Conservation (phyloP, 2,888 invertebrate genomes). For the Drosophila birchii region DNA sequence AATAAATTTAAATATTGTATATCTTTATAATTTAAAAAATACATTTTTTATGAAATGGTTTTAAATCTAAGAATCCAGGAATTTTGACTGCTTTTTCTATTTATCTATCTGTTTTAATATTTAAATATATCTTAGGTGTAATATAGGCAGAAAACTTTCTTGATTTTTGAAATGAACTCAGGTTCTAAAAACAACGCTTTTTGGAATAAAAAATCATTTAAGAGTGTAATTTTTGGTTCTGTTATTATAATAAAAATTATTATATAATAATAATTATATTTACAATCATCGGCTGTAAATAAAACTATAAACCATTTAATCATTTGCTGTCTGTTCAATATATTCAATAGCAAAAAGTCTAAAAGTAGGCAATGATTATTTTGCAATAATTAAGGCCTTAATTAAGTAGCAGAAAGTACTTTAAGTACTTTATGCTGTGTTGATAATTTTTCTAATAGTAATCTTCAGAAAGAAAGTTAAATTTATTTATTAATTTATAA, state of each 20-base stretch:
- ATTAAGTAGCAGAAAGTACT: neutral
- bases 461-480: no score
- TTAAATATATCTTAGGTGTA: neutral
- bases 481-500: neutral
- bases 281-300: no score
- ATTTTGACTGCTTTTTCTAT: fast-evolving
- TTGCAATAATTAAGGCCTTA: no score
- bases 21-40: neutral
- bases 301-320: no score
- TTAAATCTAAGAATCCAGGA: neutral
- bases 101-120: neutral
- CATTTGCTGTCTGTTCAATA: neutral
- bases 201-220: neutral
- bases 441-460: neutral
- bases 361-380: neutral
- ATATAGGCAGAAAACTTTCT: neutral
- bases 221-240: neutral
- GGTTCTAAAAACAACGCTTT: neutral
- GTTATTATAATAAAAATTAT: neutral
- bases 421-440: neutral
- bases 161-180: neutral
- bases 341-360: neutral
- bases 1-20: no score
- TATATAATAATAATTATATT: no score
- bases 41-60: neutral